Percentiles rank a stretch among this genome's conserved stretches.
Conservation (phyloP, 1,140 invertebrate species). For the Stegodyphus dumicola region DNA sequence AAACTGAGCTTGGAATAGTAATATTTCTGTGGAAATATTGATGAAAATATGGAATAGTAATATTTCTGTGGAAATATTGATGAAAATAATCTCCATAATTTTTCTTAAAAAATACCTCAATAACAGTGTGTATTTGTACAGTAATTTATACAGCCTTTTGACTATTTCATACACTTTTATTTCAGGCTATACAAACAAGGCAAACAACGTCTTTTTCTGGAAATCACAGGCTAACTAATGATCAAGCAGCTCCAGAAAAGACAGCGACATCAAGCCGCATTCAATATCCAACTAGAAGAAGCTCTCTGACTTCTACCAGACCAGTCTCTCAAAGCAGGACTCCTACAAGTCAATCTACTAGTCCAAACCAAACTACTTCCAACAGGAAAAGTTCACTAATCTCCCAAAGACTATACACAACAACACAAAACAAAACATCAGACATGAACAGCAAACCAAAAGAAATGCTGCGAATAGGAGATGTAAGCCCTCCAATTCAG, state of each 20-base stretch:
- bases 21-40: too few species aligned
- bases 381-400: conserved; percentile 18
- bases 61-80: too few species aligned
- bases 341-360: background rate
- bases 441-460: background rate
- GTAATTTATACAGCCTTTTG: too few species aligned
- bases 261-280: background rate
- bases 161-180: background rate
- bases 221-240: background rate
- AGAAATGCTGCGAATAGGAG: conserved; percentile 25
- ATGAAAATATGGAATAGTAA: too few species aligned
- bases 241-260: background rate
- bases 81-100: too few species aligned
- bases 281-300: background rate
- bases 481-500: conserved; percentile 32
- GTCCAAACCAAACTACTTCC: background rate
- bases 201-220: background rate
- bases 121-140: too few species aligned
- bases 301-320: background rate
- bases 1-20: too few species aligned
- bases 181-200: conserved; percentile 14
- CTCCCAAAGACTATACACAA: conserved; percentile 4
- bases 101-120: too few species aligned
- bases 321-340: background rate
- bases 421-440: background rate